Conservation (phyloP, 2,888 invertebrate species). For the Masnerella sp. region DNA sequence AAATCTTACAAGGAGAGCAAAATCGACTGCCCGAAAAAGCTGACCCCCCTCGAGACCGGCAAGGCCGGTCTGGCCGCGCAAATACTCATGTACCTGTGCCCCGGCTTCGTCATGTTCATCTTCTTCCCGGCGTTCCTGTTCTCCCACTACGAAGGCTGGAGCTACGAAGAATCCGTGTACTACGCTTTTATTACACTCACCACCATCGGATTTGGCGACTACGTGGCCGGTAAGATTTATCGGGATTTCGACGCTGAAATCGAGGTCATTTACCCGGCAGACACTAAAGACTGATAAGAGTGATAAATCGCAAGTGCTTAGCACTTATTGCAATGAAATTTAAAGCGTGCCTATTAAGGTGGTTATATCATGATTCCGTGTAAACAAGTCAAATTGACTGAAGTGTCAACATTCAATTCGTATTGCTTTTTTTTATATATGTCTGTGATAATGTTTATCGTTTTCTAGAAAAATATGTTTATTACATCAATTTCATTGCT, state of each 20-base stretch:
- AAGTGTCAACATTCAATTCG: too few relatives aligned
- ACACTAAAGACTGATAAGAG: conserved; percentile 5
- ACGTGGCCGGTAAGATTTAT: conserved; percentile 85
- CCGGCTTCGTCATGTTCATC: conserved; percentile 92
- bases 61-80: conserved; percentile 87
- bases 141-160: conserved; percentile 91
- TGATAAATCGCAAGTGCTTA: not conserved
- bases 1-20: conserved; percentile 85
- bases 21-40: conserved; percentile 68
- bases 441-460: too few relatives aligned
- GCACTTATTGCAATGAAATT: not conserved
- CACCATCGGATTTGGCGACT: conserved; percentile 96
- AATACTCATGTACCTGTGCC: conserved; percentile 90
- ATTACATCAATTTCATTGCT: too few relatives aligned
- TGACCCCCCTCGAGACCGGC: conserved; percentile 74
- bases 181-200: conserved; percentile 92
- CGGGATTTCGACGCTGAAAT: conserved; percentile 3
- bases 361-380: too few relatives aligned
- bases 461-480: too few relatives aligned
- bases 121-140: conserved; percentile 91
- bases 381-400: too few relatives aligned
- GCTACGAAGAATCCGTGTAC: conserved; percentile 89
- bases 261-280: conserved; percentile 12
- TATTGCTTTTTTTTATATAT: too few relatives aligned
- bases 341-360: not conserved